phyloP scores from a whole-genome alignment of 2,113 vertebrate genomes.

The Triplophysa dalaica region DNA sequence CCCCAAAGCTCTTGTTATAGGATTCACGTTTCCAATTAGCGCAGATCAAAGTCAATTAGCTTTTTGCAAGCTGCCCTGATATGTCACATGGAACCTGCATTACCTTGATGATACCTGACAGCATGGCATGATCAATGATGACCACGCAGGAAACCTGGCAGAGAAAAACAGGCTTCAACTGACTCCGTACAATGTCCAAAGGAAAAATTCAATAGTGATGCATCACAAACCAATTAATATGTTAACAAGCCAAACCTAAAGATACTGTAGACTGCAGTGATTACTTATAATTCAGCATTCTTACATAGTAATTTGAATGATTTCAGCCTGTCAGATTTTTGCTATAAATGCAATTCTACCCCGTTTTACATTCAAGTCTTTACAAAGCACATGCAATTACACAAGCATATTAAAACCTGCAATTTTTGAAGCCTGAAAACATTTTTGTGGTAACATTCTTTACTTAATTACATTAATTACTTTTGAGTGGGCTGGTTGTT shows the following conservation, averaged over 20 bases:
- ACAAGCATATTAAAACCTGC: neutral
- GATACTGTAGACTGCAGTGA: neutral
- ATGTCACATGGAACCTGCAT: conserved; percentile 79
- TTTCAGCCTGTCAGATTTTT: neutral
- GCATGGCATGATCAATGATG: conserved; percentile 67
- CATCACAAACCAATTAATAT: no score
- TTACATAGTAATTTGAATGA: neutral
- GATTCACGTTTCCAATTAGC: conserved; percentile 84
- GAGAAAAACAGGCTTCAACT: neutral
- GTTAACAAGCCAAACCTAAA: neutral
- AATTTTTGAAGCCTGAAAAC: neutral
- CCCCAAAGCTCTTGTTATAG: conserved; percentile 83
- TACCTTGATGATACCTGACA: conserved; percentile 79
- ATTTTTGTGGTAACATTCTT: neutral
- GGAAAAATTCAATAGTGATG: neutral
- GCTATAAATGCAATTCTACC: neutral
- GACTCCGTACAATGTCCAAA: neutral
- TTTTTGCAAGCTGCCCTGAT: conserved; percentile 73
- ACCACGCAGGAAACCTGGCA: conserved; percentile 50
- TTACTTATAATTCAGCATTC: neutral
- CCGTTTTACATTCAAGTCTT: neutral
- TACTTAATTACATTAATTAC: neutral
- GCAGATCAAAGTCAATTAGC: conserved; percentile 80
- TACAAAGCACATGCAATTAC: neutral
- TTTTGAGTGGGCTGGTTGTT: neutral